Evolutionary conservation across 1,140 invertebrate species (phyloP).

Genomic region (Drosophila pruinosa): DNA sequence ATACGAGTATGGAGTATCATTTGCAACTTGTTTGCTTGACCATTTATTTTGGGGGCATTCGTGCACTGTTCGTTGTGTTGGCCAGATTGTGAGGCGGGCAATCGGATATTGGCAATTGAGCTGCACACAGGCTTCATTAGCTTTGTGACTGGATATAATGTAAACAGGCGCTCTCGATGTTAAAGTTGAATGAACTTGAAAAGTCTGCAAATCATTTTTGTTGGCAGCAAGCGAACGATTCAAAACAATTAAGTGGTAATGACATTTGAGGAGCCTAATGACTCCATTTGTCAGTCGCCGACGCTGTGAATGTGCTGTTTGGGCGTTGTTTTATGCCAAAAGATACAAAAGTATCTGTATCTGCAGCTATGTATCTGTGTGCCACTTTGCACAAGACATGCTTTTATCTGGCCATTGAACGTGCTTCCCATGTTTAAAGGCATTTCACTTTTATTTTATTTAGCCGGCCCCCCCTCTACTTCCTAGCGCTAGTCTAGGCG

Average conservation of each 20-base stretch:
- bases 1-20: no score
- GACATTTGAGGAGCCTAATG: conserved; percentile 36
- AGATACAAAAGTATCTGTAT: background rate
- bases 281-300: conserved; percentile 25
- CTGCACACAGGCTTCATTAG: background rate
- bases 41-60: background rate
- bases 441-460: conserved; percentile 1
- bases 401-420: background rate
- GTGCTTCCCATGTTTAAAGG: background rate
- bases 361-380: background rate
- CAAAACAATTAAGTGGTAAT: conserved; percentile 40
- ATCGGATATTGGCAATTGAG: conserved; percentile 22
- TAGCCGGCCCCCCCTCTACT: no score
- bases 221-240: background rate
- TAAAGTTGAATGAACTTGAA: conserved; percentile 25
- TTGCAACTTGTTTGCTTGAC: no score
- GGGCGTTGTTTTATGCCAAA: conserved; percentile 3
- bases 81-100: background rate
- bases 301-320: conserved; percentile 14
- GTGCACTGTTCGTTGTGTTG: background rate
- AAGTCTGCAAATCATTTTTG: conserved; percentile 20
- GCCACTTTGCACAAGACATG: background rate
- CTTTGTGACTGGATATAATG: background rate
- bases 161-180: background rate
- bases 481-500: background rate